Evolutionary conservation across 2,888 invertebrate genomes (phyloP).

Genomic region (Philereme vetulata): DNA sequence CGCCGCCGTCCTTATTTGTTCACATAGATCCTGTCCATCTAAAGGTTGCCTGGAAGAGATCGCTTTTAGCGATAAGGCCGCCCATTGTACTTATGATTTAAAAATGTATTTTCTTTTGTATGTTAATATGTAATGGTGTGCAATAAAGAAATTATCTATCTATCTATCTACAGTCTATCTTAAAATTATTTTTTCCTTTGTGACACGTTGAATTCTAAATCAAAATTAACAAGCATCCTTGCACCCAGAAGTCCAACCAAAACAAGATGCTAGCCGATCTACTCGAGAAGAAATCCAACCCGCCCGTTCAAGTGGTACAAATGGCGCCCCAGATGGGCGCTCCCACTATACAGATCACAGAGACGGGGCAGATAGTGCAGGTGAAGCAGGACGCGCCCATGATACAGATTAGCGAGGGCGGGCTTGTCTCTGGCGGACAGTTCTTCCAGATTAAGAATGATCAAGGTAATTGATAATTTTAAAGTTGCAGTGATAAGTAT

Average conservation of each 20-base stretch:
- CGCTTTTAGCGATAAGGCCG: no score
- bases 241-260: constrained; percentile 69
- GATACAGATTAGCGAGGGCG: constrained; percentile 65
- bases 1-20: no score
- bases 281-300: constrained; percentile 89
- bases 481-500: no score
- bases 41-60: no score
- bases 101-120: no score
- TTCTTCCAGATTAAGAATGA: constrained; percentile 77
- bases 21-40: no score
- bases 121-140: no score
- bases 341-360: constrained; percentile 77
- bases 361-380: constrained; percentile 77
- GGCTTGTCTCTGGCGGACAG: constrained; percentile 55
- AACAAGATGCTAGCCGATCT: constrained; percentile 93
- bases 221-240: constrained; percentile 1
- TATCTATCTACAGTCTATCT: no score
- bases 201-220: no score
- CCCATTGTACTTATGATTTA: no score
- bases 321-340: constrained; percentile 74
- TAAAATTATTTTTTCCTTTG: no score
- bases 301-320: constrained; percentile 79
- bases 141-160: no score
- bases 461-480: constrained; percentile 45
- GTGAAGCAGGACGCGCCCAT: constrained; percentile 68